Conservation (phyloP, 2,797 vertebrate genomes). For the Chrosomus eos region DNA sequence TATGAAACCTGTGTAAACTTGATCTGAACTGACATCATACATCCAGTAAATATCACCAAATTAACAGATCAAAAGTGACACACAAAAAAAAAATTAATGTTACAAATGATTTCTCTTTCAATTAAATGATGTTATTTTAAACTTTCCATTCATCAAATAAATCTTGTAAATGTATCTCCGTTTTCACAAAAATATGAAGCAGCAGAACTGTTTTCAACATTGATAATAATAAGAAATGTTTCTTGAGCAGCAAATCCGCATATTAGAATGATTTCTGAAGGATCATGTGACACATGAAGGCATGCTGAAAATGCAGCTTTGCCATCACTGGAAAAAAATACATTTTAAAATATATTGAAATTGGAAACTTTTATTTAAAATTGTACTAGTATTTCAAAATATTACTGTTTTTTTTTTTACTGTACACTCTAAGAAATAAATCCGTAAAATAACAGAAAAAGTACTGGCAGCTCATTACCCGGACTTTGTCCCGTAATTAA, state of each 20-base stretch:
- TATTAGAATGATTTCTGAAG: background rate
- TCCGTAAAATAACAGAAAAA: too few species aligned
- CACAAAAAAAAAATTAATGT: background rate
- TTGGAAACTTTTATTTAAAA: background rate
- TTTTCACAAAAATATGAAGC: conserved; percentile 63
- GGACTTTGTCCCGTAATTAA: too few species aligned
- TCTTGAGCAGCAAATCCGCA: background rate
- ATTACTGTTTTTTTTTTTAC: too few species aligned
- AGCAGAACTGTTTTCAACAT: background rate
- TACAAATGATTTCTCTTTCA: background rate
- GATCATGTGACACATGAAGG: background rate
- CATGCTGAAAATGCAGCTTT: background rate
- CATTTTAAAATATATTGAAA: too few species aligned
- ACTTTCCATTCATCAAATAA: background rate
- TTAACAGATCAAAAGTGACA: background rate
- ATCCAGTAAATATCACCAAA: background rate
- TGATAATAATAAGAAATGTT: background rate
- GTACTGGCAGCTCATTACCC: too few species aligned
- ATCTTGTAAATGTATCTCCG: conserved; percentile 25
- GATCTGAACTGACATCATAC: background rate
- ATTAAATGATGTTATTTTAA: background rate
- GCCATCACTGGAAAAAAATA: background rate
- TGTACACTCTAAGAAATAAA: too few species aligned
- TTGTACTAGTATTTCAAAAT: background rate
- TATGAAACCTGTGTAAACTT: background rate